phyloP scores from a whole-genome alignment of 2,888 invertebrate species.

The Rhingia campestris region DNA sequence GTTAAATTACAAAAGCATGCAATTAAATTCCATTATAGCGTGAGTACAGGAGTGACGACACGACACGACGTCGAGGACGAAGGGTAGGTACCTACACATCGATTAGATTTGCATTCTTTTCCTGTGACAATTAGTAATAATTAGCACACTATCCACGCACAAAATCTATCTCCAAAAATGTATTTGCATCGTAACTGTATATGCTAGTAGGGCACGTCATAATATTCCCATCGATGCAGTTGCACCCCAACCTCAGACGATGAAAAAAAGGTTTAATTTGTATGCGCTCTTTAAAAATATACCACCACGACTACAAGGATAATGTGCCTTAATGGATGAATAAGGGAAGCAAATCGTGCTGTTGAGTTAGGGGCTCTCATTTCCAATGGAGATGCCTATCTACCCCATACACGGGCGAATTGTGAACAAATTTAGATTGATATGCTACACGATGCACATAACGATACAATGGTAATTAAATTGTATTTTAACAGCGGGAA shows the following conservation, averaged over 20 bases:
- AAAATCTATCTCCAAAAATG: slow-evolving; percentile 48
- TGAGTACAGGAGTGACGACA: slow-evolving; percentile 21
- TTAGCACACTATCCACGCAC: slow-evolving; percentile 54
- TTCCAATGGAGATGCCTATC: slow-evolving; percentile 49
- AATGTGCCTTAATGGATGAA: slow-evolving; percentile 26
- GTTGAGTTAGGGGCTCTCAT: slow-evolving; percentile 6
- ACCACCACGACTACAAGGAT: background rate
- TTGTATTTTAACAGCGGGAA: slow-evolving; percentile 42
- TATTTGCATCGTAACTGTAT: background rate
- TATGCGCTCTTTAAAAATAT: background rate
- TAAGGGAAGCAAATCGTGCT: slow-evolving; percentile 36
- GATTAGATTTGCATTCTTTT: slow-evolving; percentile 61
- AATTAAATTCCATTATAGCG: slow-evolving; percentile 56
- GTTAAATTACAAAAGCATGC: slow-evolving; percentile 11
- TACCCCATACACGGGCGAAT: slow-evolving; percentile 43
- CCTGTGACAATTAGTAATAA: slow-evolving; percentile 56
- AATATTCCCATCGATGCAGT: slow-evolving; percentile 28
- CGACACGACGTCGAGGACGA: background rate
- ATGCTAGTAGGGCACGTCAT: slow-evolving; percentile 2
- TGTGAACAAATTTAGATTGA: slow-evolving; percentile 37
- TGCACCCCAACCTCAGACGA: slow-evolving; percentile 26
- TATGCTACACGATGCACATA: slow-evolving; percentile 19
- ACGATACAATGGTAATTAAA: slow-evolving; percentile 44
- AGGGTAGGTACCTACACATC: slow-evolving; percentile 16
- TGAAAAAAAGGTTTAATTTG: slow-evolving; percentile 8